These are phyloP conservation scores for Mormoops blainvillei DNA, from an alignment of 2,113 vertebrate genomes.

Conservation along the genomic window DNA sequence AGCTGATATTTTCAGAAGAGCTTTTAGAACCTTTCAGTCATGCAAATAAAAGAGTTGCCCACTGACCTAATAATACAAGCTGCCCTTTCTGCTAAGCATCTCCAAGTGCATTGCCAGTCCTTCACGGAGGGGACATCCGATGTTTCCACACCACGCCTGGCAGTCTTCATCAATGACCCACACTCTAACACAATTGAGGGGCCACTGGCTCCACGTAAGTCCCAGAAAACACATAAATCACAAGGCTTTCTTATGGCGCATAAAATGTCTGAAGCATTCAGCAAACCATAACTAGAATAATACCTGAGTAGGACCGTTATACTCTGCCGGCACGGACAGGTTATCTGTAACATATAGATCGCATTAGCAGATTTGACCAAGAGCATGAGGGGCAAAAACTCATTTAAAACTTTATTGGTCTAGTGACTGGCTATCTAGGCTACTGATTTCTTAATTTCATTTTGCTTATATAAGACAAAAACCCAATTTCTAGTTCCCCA, in stretches of 20 bases:
- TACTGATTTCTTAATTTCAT: conserved; percentile 1
- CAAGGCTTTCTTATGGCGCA: neutral
- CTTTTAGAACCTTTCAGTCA: neutral
- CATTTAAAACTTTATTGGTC: neutral
- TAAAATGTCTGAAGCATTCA: neutral
- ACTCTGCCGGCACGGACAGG: neutral
- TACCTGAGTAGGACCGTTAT: neutral
- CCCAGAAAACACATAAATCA: neutral
- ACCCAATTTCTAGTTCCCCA: neutral
- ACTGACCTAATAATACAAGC: neutral
- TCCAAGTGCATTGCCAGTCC: neutral
- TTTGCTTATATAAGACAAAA: neutral
- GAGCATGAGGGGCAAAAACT: neutral
- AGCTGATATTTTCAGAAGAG: neutral
- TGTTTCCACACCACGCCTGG: neutral
- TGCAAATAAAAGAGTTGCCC: neutral
- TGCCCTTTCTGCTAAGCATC: neutral
- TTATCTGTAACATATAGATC: neutral
- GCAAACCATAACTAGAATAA: neutral
- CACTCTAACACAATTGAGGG: neutral
- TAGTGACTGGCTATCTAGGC: neutral
- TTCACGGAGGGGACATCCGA: neutral
- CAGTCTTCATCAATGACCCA: neutral
- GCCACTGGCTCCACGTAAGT: neutral
- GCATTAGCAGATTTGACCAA: neutral